Conservation (phyloP, 92 coral and sea anemone genomes). For the Epizoanthus illoricatus region DNA sequence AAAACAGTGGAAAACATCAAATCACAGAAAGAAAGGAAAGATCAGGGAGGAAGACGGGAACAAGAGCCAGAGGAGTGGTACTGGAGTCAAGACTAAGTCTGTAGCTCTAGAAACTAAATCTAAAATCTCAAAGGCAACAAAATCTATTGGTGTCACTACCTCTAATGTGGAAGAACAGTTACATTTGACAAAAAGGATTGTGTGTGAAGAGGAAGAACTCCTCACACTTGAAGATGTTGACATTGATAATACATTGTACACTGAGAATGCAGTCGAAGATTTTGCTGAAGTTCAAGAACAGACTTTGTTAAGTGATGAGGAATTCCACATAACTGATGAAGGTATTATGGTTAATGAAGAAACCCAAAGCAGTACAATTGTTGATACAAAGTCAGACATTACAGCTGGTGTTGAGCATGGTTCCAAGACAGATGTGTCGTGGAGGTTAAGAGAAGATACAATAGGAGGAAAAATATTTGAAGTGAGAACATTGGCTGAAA, state of each 20-base stretch:
- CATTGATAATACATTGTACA: not conserved
- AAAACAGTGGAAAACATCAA: constrained; percentile 19
- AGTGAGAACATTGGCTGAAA: constrained; percentile 90
- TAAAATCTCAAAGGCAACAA: not conserved
- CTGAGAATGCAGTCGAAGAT: not conserved
- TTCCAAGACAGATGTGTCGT: not conserved
- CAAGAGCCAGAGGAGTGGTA: not conserved
- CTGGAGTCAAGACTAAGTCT: not conserved
- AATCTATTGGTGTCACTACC: not conserved
- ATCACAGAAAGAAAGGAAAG: constrained; percentile 19
- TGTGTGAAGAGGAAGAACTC: constrained; percentile 25
- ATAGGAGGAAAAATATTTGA: constrained; percentile 74
- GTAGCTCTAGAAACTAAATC: not conserved
- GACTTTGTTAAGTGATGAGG: not conserved
- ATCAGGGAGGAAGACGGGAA: not conserved
- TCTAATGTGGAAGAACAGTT: constrained; percentile 30
- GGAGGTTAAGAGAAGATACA: constrained; percentile 66
- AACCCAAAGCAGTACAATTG: not conserved
- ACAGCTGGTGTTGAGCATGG: not conserved
- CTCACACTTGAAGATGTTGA: constrained; percentile 9
- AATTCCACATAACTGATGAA: constrained; percentile 16
- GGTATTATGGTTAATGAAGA: not conserved
- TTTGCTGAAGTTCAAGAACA: constrained; percentile 7
- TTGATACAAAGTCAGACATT: not conserved
- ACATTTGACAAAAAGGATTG: constrained; percentile 21